Evolutionary conservation across 2,888 invertebrate species (phyloP).

Genomic region (Boloria selene): DNA sequence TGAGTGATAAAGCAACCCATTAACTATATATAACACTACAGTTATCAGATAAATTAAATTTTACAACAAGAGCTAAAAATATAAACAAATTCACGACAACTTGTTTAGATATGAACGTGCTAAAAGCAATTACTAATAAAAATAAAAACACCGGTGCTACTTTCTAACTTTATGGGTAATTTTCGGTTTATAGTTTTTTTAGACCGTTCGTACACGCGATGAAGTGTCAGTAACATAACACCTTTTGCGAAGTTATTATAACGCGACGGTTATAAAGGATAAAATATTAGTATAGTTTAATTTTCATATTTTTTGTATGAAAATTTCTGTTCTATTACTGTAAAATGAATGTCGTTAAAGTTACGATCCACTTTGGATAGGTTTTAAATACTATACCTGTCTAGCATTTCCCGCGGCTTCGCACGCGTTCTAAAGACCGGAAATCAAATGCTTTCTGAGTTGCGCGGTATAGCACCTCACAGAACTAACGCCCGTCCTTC

Average conservation of each 20-base stretch:
- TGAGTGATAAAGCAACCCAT: no score
- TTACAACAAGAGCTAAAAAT: constrained; percentile 14
- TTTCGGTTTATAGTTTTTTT: constrained; percentile 20
- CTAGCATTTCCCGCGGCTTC: no score
- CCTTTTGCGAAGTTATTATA: constrained; percentile 24
- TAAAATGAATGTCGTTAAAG: no score
- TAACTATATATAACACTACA: no score
- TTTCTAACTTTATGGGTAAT: constrained; percentile 18
- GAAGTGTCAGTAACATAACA: constrained; percentile 24
- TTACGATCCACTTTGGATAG: no score
- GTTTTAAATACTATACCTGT: no score
- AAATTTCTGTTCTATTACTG: no score
- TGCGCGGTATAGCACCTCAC: no score
- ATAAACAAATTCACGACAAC: constrained; percentile 17
- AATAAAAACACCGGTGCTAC: constrained; percentile 2
- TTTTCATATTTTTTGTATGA: constrained; percentile 1
- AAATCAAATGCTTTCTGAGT: no score
- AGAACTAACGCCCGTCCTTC: no score
- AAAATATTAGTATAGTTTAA: background rate
- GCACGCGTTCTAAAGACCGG: no score
- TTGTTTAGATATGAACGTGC: constrained; percentile 25
- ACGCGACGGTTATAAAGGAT: constrained; percentile 1
- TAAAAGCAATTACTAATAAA: constrained; percentile 13
- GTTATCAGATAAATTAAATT: constrained; percentile 12
- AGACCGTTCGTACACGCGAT: constrained; percentile 30